phyloP scores from a whole-genome alignment of 2,888 invertebrate species.

The Tupiocoris notatus region DNA sequence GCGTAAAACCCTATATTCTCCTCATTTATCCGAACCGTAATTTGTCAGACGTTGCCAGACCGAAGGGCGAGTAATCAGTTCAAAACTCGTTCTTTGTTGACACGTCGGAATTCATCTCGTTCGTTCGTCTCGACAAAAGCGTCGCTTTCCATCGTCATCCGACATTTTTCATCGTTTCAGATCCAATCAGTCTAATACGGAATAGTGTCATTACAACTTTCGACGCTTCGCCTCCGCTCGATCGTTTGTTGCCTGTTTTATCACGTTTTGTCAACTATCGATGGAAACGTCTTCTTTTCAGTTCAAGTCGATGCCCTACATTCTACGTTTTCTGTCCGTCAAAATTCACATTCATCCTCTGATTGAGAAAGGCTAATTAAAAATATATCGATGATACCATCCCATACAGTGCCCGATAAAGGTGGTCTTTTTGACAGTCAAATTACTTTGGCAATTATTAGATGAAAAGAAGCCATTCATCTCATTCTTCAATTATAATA shows the following conservation, averaged over 20 bases:
- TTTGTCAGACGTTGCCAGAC: too few relatives aligned
- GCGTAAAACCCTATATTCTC: too few relatives aligned
- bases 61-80: too few relatives aligned
- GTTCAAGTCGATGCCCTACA: too few relatives aligned
- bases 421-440: conserved; percentile 17
- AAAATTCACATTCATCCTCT: background rate
- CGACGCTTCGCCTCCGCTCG: conserved; percentile 1
- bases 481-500: background rate
- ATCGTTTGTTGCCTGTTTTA: too few relatives aligned
- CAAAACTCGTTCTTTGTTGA: too few relatives aligned
- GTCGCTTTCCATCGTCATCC: background rate
- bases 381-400: conserved; percentile 9
- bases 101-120: background rate
- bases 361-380: conserved; percentile 35
- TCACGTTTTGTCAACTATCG: too few relatives aligned
- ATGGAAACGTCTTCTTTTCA: too few relatives aligned
- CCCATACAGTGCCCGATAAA: background rate
- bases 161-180: background rate
- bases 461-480: conserved; percentile 25
- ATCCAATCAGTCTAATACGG: conserved; percentile 14
- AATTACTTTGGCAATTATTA: conserved; percentile 33
- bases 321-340: background rate
- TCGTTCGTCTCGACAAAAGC: background rate
- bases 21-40: too few relatives aligned
- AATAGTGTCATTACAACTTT: conserved; percentile 33